Evolutionary conservation across 2,797 vertebrate species (phyloP).

Genomic region (Balearica regulorum): DNA sequence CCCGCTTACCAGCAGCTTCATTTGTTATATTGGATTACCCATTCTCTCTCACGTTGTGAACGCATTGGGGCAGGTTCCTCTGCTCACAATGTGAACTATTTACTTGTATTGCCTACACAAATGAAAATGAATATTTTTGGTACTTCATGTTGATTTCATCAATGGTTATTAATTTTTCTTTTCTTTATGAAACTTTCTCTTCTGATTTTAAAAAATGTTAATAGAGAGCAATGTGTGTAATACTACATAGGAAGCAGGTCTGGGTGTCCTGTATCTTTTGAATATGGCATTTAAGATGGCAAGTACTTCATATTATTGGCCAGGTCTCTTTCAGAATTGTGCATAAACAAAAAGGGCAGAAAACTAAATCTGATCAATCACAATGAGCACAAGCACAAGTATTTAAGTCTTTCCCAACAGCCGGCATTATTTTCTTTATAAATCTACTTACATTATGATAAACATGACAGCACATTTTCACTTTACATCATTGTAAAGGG

Average conservation of each 20-base stretch:
- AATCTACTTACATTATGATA: slow-evolving; percentile 26
- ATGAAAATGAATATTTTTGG: not conserved
- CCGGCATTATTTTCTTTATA: slow-evolving; percentile 23
- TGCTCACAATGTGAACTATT: not conserved
- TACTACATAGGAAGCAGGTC: not conserved
- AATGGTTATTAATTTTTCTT: not conserved
- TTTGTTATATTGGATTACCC: not conserved
- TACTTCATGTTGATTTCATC: not conserved
- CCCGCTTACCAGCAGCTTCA: not conserved
- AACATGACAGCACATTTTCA: slow-evolving; percentile 27
- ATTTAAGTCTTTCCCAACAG: not conserved
- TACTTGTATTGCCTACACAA: not conserved
- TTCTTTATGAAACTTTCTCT: not conserved
- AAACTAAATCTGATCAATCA: not conserved
- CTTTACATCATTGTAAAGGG: slow-evolving; percentile 9
- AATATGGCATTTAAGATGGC: not conserved
- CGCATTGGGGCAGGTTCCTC: not conserved
- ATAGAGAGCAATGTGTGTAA: not conserved
- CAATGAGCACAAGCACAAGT: not conserved
- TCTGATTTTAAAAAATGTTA: not conserved
- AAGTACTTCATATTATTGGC: not conserved
- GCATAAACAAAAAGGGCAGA: not conserved
- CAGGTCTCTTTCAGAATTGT: not conserved
- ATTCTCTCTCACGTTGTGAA: not conserved
- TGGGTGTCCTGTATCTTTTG: not conserved